A percentile compares a stretch with the other conserved stretches of the same genome.
Conservation (phyloP, 1,140 invertebrate genomes). For the Dendroctonus ponderosae region DNA sequence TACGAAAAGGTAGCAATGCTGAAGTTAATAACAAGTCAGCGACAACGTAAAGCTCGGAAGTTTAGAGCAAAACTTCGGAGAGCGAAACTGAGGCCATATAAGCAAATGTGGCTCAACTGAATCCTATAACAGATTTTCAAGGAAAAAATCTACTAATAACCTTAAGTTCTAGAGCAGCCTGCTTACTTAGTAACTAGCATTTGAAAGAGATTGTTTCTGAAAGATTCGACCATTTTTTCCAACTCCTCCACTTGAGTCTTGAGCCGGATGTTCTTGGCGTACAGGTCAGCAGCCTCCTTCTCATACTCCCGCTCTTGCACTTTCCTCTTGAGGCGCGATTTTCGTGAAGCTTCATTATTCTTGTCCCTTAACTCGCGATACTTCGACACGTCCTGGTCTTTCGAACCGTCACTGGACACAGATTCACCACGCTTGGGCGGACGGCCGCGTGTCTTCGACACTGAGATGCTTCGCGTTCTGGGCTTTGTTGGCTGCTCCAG, state of each 20-base stretch:
- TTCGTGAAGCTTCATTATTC: conserved; percentile 74
- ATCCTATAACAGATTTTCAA: no score
- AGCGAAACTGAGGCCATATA: no score
- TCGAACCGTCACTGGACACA: conserved; percentile 48
- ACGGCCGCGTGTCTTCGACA: conserved; percentile 35
- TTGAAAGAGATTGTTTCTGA: conserved; percentile 47
- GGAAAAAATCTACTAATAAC: no score
- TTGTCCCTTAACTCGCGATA: conserved; percentile 69
- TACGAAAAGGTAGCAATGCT: no score
- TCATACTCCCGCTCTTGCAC: conserved; percentile 56
- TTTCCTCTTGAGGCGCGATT: conserved; percentile 70
- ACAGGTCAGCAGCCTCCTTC: conserved; percentile 42
- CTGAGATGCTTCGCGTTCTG: conserved; percentile 4
- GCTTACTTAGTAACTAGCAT: conserved; percentile 46
- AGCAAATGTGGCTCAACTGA: no score
- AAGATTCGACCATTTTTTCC: conserved; percentile 45
- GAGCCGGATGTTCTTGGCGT: conserved; percentile 44
- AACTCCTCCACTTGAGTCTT: conserved; percentile 47
- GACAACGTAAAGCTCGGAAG: no score
- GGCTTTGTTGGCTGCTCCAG: conserved; percentile 26
- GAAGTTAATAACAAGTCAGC: no score
- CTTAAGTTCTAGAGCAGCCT: neutral
- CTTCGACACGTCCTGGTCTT: conserved; percentile 44
- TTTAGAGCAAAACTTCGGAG: no score
- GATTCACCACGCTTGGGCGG: conserved; percentile 44